A percentile compares a stretch with the other conserved stretches of the same genome.
Conservation (phyloP, 92 coral and sea anemone genomes). For the Parazoanthus darwini region DNA sequence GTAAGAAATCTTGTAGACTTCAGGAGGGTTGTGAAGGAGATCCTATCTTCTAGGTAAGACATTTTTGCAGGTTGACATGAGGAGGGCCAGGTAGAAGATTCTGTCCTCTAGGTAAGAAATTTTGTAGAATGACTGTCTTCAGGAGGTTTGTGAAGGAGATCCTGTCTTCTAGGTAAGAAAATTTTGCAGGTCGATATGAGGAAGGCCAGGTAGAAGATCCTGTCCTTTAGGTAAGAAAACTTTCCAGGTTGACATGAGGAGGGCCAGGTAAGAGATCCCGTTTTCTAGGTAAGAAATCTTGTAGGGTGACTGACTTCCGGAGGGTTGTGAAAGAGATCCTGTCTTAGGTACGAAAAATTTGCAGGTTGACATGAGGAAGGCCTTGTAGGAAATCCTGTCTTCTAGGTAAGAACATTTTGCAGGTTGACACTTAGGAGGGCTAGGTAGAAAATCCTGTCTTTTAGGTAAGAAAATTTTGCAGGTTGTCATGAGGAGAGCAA, state of each 20-base stretch:
- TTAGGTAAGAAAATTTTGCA: not conserved
- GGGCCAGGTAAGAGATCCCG: not conserved
- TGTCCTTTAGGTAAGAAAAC: constrained; percentile 63
- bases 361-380: not conserved
- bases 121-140: not conserved
- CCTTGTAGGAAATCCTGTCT: too few relatives aligned
- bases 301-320: not conserved
- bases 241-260: not conserved
- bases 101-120: not conserved
- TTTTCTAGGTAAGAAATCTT: not conserved
- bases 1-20: constrained; percentile 55
- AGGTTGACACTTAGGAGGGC: too few relatives aligned
- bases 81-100: not conserved
- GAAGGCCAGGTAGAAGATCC: constrained; percentile 73
- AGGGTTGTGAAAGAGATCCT: too few relatives aligned
- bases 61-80: not conserved
- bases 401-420: constrained; percentile 53
- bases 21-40: constrained; percentile 75
- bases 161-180: not conserved
- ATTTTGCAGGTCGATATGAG: constrained; percentile 48
- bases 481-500: too few relatives aligned
- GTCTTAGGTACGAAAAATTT: not conserved
- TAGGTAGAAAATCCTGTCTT: not conserved
- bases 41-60: constrained; percentile 69
- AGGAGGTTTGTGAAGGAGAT: too few relatives aligned